These are phyloP conservation scores for Trachelus tabidus DNA, from an alignment of 2,888 invertebrate genomes.

Conservation along the genomic window DNA sequence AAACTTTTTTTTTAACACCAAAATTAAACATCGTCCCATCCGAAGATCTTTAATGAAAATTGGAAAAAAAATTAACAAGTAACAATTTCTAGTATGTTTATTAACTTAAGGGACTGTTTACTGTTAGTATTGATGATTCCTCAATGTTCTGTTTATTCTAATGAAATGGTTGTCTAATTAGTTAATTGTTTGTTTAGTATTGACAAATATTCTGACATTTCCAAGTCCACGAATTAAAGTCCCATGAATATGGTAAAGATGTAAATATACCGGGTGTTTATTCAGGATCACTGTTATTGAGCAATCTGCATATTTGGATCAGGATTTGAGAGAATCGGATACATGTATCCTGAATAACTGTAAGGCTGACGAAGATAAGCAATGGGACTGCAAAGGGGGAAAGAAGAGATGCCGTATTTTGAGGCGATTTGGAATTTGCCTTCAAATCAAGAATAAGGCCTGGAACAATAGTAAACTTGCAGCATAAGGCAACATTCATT, in stretches of 20 bases:
- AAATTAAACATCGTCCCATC: not conserved
- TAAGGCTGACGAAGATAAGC: too few species aligned
- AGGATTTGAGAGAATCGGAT: not conserved
- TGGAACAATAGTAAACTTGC: too few species aligned
- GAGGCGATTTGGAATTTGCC: too few species aligned
- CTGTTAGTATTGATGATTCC: not conserved
- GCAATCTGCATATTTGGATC: slow-evolving; percentile 49
- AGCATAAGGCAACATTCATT: too few species aligned
- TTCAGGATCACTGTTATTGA: slow-evolving; percentile 47
- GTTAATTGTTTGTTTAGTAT: not conserved
- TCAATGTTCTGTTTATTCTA: too few species aligned
- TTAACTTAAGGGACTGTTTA: not conserved
- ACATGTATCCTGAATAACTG: not conserved
- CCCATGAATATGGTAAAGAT: slow-evolving; percentile 58
- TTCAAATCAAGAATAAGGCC: too few species aligned
- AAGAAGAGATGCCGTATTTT: too few species aligned
- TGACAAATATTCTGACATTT: not conserved
- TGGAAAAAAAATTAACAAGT: not conserved
- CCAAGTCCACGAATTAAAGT: slow-evolving; percentile 46
- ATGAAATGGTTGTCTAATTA: not conserved
- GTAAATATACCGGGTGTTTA: slow-evolving; percentile 52
- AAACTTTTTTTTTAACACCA: not conserved
- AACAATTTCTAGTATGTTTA: not conserved
- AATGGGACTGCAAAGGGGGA: too few species aligned
- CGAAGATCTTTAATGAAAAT: not conserved